phyloP scores from a whole-genome alignment of 2,888 invertebrate genomes.

The Piscicola geometra region DNA sequence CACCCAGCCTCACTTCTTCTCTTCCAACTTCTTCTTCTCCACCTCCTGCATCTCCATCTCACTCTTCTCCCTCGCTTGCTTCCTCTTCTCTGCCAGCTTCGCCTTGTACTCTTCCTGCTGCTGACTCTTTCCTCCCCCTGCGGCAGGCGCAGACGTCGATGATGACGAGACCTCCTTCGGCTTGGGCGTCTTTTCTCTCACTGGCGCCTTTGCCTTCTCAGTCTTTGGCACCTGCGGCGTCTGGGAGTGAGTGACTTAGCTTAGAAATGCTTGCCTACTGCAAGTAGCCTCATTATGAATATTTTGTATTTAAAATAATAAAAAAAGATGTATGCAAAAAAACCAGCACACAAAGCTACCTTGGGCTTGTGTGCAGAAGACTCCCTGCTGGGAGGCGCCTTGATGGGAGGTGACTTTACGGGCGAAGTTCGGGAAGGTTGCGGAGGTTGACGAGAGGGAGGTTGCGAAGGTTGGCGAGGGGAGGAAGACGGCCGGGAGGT shows the following conservation, averaged over 20 bases:
- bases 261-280: no score
- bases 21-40: constrained; percentile 24
- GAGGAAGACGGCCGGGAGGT: neutral
- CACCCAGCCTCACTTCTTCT: neutral
- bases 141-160: neutral
- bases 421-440: neutral
- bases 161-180: constrained; percentile 15
- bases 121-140: constrained; percentile 1
- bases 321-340: no score
- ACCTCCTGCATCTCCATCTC: constrained; percentile 16
- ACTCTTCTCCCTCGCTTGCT: constrained; percentile 25
- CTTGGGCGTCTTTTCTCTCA: neutral
- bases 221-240: no score
- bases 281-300: no score
- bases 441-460: neutral
- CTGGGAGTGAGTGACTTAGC: no score
- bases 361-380: constrained; percentile 24
- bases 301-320: no score
- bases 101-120: constrained; percentile 29
- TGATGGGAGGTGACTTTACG: neutral
- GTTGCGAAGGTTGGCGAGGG: neutral
- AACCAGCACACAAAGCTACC: no score
- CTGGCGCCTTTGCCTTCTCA: neutral
- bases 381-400: constrained; percentile 22
- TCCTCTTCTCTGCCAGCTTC: constrained; percentile 31